Conservation (phyloP, 1,140 invertebrate species). For the Heliconius himera region DNA sequence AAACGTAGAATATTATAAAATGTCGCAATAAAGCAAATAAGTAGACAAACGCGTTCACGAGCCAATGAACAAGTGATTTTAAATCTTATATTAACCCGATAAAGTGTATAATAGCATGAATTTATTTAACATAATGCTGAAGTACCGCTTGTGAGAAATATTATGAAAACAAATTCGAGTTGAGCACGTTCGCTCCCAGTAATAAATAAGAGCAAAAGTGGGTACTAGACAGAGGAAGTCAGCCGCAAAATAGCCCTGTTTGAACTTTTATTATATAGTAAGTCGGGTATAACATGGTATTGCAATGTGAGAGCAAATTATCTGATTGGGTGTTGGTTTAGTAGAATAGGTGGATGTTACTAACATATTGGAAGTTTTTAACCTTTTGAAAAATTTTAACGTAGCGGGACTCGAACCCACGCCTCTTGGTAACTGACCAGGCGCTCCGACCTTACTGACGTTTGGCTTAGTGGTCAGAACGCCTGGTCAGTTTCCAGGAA, state of each 20-base stretch:
- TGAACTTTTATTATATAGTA: slow-evolving; percentile 65
- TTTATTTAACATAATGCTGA: slow-evolving; percentile 57
- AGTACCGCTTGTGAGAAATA: slow-evolving; percentile 73
- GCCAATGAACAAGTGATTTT: slow-evolving; percentile 38
- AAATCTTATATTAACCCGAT: slow-evolving; percentile 40
- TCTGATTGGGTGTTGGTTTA: slow-evolving; percentile 29
- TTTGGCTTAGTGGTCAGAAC: no score
- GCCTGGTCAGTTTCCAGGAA: no score
- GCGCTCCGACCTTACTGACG: no score
- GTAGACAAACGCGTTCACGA: slow-evolving; percentile 72
- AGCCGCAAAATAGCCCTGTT: slow-evolving; percentile 71
- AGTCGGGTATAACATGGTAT: slow-evolving; percentile 41
- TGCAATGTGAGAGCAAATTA: slow-evolving; percentile 41
- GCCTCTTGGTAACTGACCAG: no score
- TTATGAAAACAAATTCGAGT: slow-evolving; percentile 81
- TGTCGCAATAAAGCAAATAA: slow-evolving; percentile 78
- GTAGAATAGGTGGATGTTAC: background rate
- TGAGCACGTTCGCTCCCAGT: slow-evolving; percentile 77
- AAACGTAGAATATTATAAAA: slow-evolving; percentile 79
- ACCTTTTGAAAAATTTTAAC: no score
- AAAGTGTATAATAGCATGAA: slow-evolving; percentile 50
- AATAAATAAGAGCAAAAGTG: slow-evolving; percentile 79
- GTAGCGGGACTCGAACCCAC: no score
- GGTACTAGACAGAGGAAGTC: slow-evolving; percentile 60
- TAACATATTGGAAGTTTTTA: background rate